Evolutionary conservation across 2,888 invertebrate genomes (phyloP).

Genomic region (Polylopha cassiicola): DNA sequence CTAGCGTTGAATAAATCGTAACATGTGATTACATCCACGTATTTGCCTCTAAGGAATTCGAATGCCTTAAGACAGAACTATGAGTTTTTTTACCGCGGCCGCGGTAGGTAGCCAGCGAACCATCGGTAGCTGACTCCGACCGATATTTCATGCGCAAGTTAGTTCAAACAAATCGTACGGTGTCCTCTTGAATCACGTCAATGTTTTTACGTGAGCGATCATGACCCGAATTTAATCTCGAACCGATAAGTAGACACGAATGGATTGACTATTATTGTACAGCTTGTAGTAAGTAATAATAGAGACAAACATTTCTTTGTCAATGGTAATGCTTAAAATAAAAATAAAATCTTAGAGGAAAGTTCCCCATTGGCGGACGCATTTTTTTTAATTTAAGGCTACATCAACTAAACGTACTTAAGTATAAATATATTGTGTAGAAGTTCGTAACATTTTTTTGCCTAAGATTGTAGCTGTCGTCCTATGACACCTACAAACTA

Average conservation of each 20-base stretch:
- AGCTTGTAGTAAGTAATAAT: neutral
- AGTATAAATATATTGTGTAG: no score
- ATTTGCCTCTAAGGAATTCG: constrained; percentile 72
- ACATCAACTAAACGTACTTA: no score
- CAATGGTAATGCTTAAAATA: no score
- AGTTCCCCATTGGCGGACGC: no score
- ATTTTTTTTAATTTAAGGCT: no score
- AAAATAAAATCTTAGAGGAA: no score
- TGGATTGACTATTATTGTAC: neutral
- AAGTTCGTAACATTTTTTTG: no score
- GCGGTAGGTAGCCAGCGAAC: constrained; percentile 75
- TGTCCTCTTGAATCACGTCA: constrained; percentile 65
- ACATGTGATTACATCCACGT: constrained; percentile 71
- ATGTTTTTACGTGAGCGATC: constrained; percentile 48
- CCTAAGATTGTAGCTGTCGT: no score
- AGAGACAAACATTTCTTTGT: no score
- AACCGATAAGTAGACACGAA: constrained; percentile 12
- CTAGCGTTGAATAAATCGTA: constrained; percentile 66
- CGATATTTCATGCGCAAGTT: constrained; percentile 70
- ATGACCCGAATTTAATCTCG: constrained; percentile 28
- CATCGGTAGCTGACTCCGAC: constrained; percentile 71
- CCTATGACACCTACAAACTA: no score
- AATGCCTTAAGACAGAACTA: constrained; percentile 60
- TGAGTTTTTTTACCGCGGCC: constrained; percentile 57
- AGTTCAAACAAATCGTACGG: constrained; percentile 76